Evolutionary conservation across 2,113 vertebrate genomes (phyloP).

Genomic region (Xerus inauris): DNA sequence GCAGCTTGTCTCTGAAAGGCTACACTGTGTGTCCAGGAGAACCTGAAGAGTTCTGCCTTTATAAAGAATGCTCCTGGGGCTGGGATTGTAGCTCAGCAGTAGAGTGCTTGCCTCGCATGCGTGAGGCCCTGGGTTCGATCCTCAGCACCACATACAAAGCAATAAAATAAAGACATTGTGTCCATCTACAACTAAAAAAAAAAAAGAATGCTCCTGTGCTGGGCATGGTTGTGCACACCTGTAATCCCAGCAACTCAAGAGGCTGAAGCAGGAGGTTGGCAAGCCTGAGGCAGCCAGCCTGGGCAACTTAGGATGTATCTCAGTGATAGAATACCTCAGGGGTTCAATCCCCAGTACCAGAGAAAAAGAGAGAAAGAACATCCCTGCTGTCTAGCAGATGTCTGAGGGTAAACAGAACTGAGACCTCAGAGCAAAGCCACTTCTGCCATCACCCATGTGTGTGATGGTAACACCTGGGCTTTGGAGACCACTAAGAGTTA

Average conservation of each 20-base stretch:
- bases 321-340: neutral
- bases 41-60: neutral
- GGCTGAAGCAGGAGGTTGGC: no score
- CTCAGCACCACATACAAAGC: no score
- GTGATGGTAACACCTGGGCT: neutral
- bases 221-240: no score
- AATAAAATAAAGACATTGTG: no score
- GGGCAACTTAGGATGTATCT: no score
- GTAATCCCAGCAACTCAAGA: no score
- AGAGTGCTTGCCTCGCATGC: no score
- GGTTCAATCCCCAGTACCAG: no score
- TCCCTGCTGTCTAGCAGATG: neutral
- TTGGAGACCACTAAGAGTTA: neutral
- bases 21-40: neutral
- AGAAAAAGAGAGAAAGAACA: neutral
- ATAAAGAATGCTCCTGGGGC: neutral
- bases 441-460: fast-evolving
- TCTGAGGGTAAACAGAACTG: neutral
- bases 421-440: neutral
- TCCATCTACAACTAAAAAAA: no score
- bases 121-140: no score
- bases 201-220: neutral
- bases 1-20: neutral
- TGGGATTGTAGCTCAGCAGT: no score
- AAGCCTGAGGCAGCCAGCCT: no score